phyloP scores from a whole-genome alignment of 2,888 invertebrate species.

The Sarcophaga rosellei region DNA sequence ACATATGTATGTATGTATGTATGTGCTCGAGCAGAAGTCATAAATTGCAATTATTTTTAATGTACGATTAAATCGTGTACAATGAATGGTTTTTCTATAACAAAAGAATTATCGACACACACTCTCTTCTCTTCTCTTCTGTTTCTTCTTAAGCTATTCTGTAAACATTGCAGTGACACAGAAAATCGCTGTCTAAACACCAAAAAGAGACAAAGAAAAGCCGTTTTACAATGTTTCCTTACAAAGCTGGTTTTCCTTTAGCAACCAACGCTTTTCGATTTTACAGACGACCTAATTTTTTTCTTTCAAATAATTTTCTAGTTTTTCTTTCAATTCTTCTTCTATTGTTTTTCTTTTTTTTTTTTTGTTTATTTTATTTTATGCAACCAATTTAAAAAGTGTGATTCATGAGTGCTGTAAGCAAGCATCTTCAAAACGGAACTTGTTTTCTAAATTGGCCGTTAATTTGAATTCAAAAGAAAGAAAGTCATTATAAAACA shows the following conservation, averaged over 20 bases:
- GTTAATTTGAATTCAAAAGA: not conserved
- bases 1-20: too few species aligned
- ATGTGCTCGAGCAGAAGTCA: too few species aligned
- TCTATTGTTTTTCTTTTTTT: not conserved
- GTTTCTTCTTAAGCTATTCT: not conserved
- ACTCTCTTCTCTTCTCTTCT: not conserved
- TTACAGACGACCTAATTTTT: conserved; percentile 51
- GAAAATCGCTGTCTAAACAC: not conserved
- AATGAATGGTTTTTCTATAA: not conserved
- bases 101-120: not conserved
- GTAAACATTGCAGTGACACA: not conserved
- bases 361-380: not conserved
- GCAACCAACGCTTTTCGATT: conserved; percentile 26
- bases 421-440: not conserved
- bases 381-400: not conserved
- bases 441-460: not conserved
- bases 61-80: too few species aligned
- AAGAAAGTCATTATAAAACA: not conserved
- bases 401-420: too few species aligned
- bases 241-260: not conserved
- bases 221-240: not conserved
- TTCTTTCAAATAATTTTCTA: not conserved
- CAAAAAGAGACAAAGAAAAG: not conserved
- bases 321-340: not conserved
- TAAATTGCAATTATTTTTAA: too few species aligned